These are phyloP conservation scores for Odontothrips loti DNA, from an alignment of 2,888 invertebrate genomes.

Conservation along the genomic window DNA sequence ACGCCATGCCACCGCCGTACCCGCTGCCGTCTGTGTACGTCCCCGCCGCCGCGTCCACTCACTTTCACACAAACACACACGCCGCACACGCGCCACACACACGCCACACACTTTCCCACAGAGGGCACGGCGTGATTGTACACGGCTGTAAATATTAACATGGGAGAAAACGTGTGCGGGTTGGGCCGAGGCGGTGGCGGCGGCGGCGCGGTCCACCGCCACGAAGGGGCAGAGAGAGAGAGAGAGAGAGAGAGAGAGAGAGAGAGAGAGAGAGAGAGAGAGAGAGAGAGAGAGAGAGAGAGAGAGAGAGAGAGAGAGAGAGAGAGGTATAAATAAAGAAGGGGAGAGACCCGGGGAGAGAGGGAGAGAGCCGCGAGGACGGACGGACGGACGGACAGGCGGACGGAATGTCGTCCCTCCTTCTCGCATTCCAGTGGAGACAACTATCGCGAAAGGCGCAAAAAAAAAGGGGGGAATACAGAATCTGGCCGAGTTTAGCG, in stretches of 20 bases:
- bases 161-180: constrained; percentile 9
- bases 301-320: neutral
- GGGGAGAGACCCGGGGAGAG: neutral
- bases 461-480: neutral
- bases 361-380: neutral
- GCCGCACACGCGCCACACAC: neutral
- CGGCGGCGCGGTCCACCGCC: neutral
- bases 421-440: neutral
- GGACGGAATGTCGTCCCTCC: neutral
- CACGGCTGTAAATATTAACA: constrained; percentile 25
- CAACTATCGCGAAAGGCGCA: neutral
- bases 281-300: neutral
- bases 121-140: constrained; percentile 21
- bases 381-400: neutral
- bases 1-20: neutral
- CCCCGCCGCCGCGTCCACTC: neutral
- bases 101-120: constrained; percentile 11
- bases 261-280: neutral
- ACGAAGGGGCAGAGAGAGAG: neutral
- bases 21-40: neutral
- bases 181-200: neutral
- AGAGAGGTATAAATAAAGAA: neutral
- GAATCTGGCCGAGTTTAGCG: neutral
- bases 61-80: constrained; percentile 19
- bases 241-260: neutral